Evolutionary conservation across 2,888 invertebrate genomes (phyloP), one percentile per base, ranked within the genome.

Genomic region (Drosophila planitibia): DNA sequence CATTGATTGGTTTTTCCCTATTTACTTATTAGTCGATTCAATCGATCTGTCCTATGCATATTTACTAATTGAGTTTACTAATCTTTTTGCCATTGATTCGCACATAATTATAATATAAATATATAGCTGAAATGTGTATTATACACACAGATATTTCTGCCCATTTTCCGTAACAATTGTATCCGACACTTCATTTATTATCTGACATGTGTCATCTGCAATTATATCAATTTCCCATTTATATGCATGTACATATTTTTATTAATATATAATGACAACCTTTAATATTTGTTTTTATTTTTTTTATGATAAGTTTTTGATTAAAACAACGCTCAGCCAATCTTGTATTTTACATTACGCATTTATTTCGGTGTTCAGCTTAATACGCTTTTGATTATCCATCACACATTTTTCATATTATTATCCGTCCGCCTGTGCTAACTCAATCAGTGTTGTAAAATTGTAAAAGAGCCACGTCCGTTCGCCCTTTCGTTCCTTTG

Each of bases 361-460:
- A 35, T 74, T 60, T 64, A 57, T 44, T 28, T 39, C 3, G 12
- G 19, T 33, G 30, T 51, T 67, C 30, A 32, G 57, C 25, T 39
- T 60, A 47, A 77, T 61, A 33, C 54, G 47, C 54, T 76, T 70
- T 70, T 70, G 60, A 70, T 82, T 75, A 82, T 69, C 55, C 35
- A 47, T 57, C 37, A 55, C 59, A 51, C 49, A 70, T 74, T 69
- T 67, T 60, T 65, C 68, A 74, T 67, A 78, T 83, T 65, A 68
- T 62, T 47, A 49, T 52, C 49, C 58, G 44, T 57, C 39, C 44
- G 14, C 25, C 30, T 55, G 33, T 76, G 83, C 63, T 71, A 90
- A 90, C 89, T 85, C 74, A 85, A 84, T 90, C 90, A 85, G 68
- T 74, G 59, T 54, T 68, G 85, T 71, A 68, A 82, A 79, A 79